These are phyloP conservation scores for Steinernema hermaphroditum DNA, from an alignment of 2,888 invertebrate genomes.

Conservation along the genomic window DNA sequence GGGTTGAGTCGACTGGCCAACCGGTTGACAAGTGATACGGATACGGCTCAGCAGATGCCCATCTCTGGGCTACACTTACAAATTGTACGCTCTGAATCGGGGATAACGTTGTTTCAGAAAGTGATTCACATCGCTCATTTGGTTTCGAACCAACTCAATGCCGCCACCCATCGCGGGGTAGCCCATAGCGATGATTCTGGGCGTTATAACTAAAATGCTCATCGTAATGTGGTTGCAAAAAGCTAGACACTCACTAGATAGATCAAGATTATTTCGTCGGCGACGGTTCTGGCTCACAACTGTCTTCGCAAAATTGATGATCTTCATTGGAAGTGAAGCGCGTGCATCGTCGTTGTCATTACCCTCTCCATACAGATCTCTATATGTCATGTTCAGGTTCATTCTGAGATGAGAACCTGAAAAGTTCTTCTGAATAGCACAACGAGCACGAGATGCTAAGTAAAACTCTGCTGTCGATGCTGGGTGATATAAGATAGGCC, in stretches of 20 bases:
- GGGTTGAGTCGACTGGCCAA: no score
- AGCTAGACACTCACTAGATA: conserved; percentile 79
- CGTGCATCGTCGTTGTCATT: no score
- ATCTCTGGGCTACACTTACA: no score
- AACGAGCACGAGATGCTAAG: no score
- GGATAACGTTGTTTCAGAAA: conserved; percentile 83
- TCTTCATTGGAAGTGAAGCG: no score
- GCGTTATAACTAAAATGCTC: conserved; percentile 79
- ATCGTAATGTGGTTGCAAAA: conserved; percentile 18
- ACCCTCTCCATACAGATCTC: no score
- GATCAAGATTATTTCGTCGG: conserved; percentile 80
- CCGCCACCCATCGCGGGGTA: conserved; percentile 94
- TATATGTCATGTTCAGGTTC: no score
- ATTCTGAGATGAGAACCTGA: no score
- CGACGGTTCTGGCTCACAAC: conserved; percentile 91
- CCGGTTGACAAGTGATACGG: background rate
- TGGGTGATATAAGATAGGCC: no score
- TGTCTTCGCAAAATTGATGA: conserved; percentile 47
- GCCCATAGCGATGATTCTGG: conserved; percentile 97
- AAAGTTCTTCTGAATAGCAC: no score
- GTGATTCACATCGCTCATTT: conserved; percentile 75
- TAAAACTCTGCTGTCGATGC: no score
- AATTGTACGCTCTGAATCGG: conserved; percentile 95
- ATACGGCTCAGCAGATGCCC: no score
- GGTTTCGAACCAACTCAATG: conserved; percentile 88